Conservation (phyloP, 2,113 vertebrate genomes). For the Monopterus albus region DNA sequence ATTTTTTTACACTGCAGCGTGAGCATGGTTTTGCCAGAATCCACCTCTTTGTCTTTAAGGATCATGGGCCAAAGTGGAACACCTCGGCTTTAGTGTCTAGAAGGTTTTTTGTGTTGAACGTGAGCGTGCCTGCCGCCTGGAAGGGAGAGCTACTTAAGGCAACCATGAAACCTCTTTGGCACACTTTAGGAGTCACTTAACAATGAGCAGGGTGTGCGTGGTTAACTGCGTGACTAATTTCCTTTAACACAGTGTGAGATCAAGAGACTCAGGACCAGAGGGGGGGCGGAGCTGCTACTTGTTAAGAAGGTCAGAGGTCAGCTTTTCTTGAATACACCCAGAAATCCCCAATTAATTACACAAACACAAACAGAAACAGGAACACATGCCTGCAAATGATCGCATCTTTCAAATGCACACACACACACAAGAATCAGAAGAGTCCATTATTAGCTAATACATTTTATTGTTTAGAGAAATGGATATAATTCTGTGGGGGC, state of each 20-base stretch:
- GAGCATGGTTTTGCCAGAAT: too few relatives aligned
- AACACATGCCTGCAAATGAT: conserved; percentile 22
- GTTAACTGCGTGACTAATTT: conserved; percentile 82
- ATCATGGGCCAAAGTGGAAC: conserved; percentile 54
- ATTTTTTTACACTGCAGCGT: not conserved
- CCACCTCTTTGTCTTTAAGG: conserved; percentile 30
- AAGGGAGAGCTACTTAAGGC: conserved; percentile 64
- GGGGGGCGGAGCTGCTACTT: conserved; percentile 70
- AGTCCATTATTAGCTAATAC: conserved; percentile 58
- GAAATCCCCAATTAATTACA: conserved; percentile 82
- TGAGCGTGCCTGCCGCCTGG: conserved; percentile 50
- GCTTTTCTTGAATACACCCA: conserved; percentile 71
- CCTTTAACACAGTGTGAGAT: conserved; percentile 77
- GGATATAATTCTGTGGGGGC: conserved; percentile 38
- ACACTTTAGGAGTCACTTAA: conserved; percentile 76
- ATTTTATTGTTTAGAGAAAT: conserved; percentile 56
- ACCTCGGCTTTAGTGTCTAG: conserved; percentile 5
- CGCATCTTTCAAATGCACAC: not conserved
- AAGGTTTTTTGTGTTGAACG: conserved; percentile 53
- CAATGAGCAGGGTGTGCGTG: conserved; percentile 72
- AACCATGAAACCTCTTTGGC: conserved; percentile 76
- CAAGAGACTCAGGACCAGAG: conserved; percentile 67
- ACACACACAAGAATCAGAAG: conserved; percentile 12
- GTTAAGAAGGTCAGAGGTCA: conserved; percentile 80
- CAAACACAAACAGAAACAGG: conserved; percentile 71